Base-by-base conservation (phyloP, 2,797 vertebrate species). In the Microctenopoma lineatum region DNA sequence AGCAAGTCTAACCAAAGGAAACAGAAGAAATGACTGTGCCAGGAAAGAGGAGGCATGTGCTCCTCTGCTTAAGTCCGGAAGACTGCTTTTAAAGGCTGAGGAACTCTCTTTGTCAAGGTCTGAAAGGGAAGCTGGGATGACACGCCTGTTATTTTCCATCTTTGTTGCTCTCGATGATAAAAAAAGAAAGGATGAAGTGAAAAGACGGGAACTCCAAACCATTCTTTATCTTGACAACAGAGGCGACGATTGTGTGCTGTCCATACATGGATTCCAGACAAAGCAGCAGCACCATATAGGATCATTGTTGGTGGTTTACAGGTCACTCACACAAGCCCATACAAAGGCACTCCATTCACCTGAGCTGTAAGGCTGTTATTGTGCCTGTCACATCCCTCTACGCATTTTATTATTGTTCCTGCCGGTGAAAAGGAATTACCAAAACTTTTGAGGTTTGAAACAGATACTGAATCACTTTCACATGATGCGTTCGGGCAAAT, bases 261-360 rank as follows among this genome's bases (percentile, higher is more conserved):
- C 59, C 80, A 88, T 84, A 86, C 77, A 69, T 79, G 75, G 73
- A 80, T 53, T 47, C 52, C 63, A 66, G 83, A 94, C 90, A 93
- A 93, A 92, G 87, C 81, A 70, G 47, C 77, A 63, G 82, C 77
- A 70, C 91, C 81, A 83, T 72, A 72, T 73, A 68, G 75, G 70
- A 81, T 64, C 83, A 62, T 65, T 82, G 85, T 65, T 82, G 73
- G 16, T 77, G 74, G 76, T 89, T 88, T 80, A 84, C 84, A 84
- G 38, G 85, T 73, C 79, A 73, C 83, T 84, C 80, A 86, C 70
- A 82, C 69, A 84, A 26, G 68, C 72, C 76, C 41, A 81, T 59
- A 93, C 92, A 93, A 93, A 90, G 87, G 64, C 32, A 34, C 55
- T 21, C 75, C 84, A 89, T 93, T 93, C 88, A 89, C 29, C 55